Percentiles rank a stretch among this genome's conserved stretches.
Conservation (phyloP, 2,888 invertebrate species). For the Serrognathus titanus region DNA sequence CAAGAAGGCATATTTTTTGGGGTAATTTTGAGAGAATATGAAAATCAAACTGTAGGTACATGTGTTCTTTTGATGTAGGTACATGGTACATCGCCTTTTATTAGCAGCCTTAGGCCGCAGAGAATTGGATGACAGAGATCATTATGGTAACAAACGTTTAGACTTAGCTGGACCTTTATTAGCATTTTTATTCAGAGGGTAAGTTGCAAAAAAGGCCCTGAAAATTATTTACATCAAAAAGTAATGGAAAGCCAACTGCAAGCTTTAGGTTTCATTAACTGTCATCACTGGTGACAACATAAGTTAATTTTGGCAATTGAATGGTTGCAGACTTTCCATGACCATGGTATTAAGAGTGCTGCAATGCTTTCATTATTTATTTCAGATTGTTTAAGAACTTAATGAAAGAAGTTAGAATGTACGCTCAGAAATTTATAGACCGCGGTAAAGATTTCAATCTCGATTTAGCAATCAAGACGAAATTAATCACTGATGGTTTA, state of each 20-base stretch:
- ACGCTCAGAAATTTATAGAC: constrained; percentile 98
- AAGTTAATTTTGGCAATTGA: no score
- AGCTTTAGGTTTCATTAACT: no score
- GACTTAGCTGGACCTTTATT: constrained; percentile 96
- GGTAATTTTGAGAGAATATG: constrained; percentile 45
- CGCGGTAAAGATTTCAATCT: constrained; percentile 98
- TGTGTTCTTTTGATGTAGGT: constrained; percentile 49
- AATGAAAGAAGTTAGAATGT: constrained; percentile 96
- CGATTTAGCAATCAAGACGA: constrained; percentile 93
- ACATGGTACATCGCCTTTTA: constrained; percentile 97
- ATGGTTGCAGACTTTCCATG: no score
- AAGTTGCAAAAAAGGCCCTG: constrained; percentile 22
- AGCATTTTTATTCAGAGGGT: constrained; percentile 94
- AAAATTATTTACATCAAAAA: neutral
- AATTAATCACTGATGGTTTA: constrained; percentile 96
- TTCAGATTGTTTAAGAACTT: constrained; percentile 83
- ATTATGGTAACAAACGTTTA: constrained; percentile 97
- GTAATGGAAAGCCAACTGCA: neutral
- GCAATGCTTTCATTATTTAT: neutral
- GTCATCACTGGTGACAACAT: no score
- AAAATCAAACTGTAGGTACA: neutral
- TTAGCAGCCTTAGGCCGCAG: constrained; percentile 92
- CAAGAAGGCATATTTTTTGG: constrained; percentile 97
- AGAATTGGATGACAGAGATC: constrained; percentile 99
- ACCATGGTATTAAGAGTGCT: no score